Conservation (phyloP, 2,797 vertebrate species). For the Pseudotriccus pelzelni region DNA sequence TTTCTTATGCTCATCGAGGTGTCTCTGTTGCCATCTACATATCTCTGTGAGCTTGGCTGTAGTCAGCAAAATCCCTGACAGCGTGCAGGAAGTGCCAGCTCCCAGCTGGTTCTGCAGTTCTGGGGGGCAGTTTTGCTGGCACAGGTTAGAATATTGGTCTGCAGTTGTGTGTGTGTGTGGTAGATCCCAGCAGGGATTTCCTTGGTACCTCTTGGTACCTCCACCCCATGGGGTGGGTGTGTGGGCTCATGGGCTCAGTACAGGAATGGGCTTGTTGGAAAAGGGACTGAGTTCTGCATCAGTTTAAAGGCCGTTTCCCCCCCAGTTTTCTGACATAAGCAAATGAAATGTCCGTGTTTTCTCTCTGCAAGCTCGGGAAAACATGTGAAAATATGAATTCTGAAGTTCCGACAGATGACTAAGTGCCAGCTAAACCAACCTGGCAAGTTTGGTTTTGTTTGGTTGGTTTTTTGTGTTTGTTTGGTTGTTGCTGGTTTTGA, state of each 20-base stretch:
- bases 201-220: neutral
- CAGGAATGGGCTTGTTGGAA: accelerated
- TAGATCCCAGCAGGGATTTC: neutral
- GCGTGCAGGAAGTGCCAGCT: neutral
- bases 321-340: neutral
- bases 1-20: neutral
- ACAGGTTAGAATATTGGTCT: neutral
- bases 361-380: neutral
- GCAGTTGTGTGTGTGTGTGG: neutral
- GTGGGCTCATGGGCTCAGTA: neutral
- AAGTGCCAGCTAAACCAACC: neutral
- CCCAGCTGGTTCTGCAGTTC: neutral
- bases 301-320: neutral
- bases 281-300: no score
- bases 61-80: neutral
- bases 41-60: neutral
- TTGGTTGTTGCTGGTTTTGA: neutral
- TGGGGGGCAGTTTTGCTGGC: neutral
- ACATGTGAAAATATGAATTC: neutral
- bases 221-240: accelerated
- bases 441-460: neutral
- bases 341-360: neutral
- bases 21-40: neutral
- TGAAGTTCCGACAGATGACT: neutral
- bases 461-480: no score